Evolutionary conservation across 2,888 invertebrate species (phyloP).

Genomic region (Cepaea hortensis): DNA sequence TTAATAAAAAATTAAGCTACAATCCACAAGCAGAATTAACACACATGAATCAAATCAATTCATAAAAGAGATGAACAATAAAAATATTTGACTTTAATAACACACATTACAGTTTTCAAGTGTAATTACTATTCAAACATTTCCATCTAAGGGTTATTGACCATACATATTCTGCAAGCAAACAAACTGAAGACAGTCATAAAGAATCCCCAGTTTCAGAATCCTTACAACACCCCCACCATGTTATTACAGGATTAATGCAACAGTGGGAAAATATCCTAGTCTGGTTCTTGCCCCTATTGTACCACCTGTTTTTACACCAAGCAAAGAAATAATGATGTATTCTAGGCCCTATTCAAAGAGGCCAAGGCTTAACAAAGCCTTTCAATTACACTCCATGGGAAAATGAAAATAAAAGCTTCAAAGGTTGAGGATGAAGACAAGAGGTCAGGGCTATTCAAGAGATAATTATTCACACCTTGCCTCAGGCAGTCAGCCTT

Average conservation of each 20-base stretch:
- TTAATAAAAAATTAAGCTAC: no score
- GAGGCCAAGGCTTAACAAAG: background rate
- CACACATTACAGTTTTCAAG: no score
- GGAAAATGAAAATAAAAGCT: background rate
- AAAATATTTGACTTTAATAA: no score
- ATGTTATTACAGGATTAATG: background rate
- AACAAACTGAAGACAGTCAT: background rate
- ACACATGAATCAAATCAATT: no score
- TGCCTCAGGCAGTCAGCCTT: background rate
- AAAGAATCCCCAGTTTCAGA: background rate
- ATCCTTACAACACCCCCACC: background rate
- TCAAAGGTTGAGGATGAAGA: background rate
- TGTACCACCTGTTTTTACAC: slow-evolving; percentile 12
- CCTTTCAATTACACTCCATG: background rate
- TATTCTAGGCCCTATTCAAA: background rate
- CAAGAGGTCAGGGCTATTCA: background rate
- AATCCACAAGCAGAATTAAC: no score
- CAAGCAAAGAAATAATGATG: slow-evolving; percentile 22
- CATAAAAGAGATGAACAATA: no score
- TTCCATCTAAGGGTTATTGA: no score
- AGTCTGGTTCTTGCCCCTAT: background rate
- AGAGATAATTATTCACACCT: background rate
- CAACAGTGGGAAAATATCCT: slow-evolving; percentile 3
- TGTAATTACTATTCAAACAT: no score
- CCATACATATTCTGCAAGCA: background rate